Percentiles rank a stretch among this genome's conserved stretches.
phyloP scores from a whole-genome alignment of 2,888 invertebrate genomes.

The Epistrophella euchroma region DNA sequence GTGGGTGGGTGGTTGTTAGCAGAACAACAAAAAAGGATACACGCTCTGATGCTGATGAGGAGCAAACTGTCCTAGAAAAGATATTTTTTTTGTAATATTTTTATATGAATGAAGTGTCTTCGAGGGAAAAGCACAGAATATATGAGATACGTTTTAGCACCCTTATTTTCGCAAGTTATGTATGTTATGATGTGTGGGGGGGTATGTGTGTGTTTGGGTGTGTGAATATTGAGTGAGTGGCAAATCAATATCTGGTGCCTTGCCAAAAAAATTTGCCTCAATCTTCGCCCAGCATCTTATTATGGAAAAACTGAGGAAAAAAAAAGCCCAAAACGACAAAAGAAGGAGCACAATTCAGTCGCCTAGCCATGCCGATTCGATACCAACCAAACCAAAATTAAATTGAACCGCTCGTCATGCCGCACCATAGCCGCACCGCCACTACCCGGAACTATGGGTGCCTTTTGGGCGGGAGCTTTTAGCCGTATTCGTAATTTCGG shows the following conservation, averaged over 20 bases:
- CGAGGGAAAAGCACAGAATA: conserved; percentile 33
- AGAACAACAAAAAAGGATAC: conserved; percentile 1
- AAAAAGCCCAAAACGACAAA: conserved; percentile 6
- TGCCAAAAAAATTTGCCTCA: conserved; percentile 41
- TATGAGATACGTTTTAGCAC: conserved; percentile 63
- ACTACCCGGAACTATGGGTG: conserved; percentile 45
- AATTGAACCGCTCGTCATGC: not conserved
- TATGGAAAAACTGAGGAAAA: conserved; percentile 41
- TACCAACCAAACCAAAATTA: conserved; percentile 2
- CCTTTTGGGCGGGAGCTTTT: conserved; percentile 57
- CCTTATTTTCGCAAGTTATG: conserved; percentile 25
- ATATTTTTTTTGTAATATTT: conserved; percentile 28
- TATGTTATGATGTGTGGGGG: not conserved
- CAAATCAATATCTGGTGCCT: conserved; percentile 61
- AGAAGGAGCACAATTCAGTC: conserved; percentile 33
- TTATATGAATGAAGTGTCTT: conserved; percentile 50
- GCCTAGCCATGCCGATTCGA: conserved; percentile 13
- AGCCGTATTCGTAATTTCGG: conserved; percentile 25
- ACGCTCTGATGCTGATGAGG: conserved; percentile 49
- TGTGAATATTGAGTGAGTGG: conserved; percentile 38
- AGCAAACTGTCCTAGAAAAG: conserved; percentile 45
- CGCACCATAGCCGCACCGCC: not conserved
- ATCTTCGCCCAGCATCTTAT: conserved; percentile 54
- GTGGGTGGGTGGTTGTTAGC: not conserved
- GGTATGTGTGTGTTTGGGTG: conserved; percentile 8